Evolutionary conservation across 2,888 invertebrate species (phyloP).

Genomic region (Piscicola geometra): DNA sequence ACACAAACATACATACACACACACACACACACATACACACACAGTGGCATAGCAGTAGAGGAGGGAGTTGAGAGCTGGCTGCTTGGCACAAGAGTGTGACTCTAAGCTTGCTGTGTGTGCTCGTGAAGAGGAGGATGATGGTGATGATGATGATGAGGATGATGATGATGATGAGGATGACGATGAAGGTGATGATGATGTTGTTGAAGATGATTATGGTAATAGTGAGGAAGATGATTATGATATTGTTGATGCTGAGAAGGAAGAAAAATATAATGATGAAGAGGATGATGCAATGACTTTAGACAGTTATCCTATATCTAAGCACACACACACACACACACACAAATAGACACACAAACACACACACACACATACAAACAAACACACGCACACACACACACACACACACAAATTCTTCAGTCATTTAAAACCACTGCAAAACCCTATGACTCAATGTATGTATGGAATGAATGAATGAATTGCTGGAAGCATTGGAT

Average conservation of each 20-base stretch:
- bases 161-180: conserved; percentile 5
- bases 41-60: conserved; percentile 1
- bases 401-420: too few species aligned
- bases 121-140: background rate
- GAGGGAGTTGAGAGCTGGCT: background rate
- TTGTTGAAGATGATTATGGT: background rate
- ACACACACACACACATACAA: too few species aligned
- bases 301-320: conserved; percentile 29
- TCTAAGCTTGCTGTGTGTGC: background rate
- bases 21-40: conserved; percentile 34
- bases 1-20: conserved; percentile 33
- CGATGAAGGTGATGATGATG: background rate
- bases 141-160: conserved; percentile 17
- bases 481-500: too few species aligned
- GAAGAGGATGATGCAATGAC: conserved; percentile 66
- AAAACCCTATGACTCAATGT: too few species aligned
- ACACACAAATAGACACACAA: too few species aligned
- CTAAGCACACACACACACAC: too few species aligned
- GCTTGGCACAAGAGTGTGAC: background rate
- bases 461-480: too few species aligned
- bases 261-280: conserved; percentile 20
- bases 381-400: too few species aligned
- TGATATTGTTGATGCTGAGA: background rate
- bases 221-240: conserved; percentile 1
- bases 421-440: too few species aligned